phyloP scores from a whole-genome alignment of 2,113 vertebrate genomes.

The Corythaixoides concolor region DNA sequence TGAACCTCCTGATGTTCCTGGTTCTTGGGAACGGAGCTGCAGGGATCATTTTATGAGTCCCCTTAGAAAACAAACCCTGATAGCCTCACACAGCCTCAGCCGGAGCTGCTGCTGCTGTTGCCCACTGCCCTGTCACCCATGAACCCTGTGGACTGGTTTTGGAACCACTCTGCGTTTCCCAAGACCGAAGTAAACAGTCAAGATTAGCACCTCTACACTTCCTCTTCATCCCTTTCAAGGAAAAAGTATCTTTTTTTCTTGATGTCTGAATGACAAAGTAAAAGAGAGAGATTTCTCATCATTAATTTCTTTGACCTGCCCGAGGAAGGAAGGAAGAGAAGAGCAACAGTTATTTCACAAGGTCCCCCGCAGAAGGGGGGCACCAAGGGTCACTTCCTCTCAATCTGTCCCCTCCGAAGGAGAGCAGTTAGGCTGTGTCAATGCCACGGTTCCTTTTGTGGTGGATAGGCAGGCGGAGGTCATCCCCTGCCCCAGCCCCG shows the following conservation, averaged over 20 bases:
- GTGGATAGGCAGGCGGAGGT: conserved; percentile 12
- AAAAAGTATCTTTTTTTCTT: not conserved
- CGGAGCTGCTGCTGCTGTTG: not conserved
- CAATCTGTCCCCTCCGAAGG: conserved; percentile 36
- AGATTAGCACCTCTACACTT: not conserved
- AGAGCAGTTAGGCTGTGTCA: conserved; percentile 41
- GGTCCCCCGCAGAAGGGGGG: not conserved
- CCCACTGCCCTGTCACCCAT: not conserved
- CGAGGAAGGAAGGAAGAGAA: conserved; percentile 15
- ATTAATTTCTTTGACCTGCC: conserved; percentile 12
- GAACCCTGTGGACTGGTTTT: not conserved
- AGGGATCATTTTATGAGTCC: not conserved
- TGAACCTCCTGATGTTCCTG: not conserved
- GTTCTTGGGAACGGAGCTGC: not conserved
- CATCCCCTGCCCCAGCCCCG: not conserved
- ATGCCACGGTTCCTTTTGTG: conserved; percentile 43
- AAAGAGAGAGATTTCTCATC: not conserved
- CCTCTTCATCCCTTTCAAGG: not conserved
- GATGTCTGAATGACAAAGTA: not conserved
- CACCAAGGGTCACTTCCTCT: conserved; percentile 55
- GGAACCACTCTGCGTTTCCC: not conserved
- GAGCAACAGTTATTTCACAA: conserved; percentile 22
- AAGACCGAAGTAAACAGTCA: not conserved
- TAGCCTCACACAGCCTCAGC: not conserved
- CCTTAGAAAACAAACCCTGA: not conserved